Percentiles rank a stretch among this genome's conserved stretches.
phyloP scores from a whole-genome alignment of 2,113 vertebrate genomes.

The Polyodon spathula region DNA sequence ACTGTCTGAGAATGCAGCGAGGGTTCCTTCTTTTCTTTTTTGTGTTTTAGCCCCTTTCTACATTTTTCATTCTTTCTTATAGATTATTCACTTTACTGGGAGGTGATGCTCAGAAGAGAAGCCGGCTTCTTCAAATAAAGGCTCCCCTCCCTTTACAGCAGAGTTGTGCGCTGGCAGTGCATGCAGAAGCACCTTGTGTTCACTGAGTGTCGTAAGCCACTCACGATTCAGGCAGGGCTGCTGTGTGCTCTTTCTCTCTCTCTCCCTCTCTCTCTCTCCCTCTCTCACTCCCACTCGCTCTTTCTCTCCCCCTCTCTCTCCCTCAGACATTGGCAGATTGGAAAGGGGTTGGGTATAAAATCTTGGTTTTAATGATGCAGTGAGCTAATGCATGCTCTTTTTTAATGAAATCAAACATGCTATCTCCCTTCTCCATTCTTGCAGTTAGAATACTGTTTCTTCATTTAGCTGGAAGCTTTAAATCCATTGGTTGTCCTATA shows the following conservation, averaged over 20 bases:
- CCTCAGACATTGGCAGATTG: conserved; percentile 80
- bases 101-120: conserved; percentile 59
- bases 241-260: conserved; percentile 45
- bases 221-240: conserved; percentile 79
- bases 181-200: conserved; percentile 91
- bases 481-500: conserved; percentile 8
- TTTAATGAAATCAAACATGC: conserved; percentile 70
- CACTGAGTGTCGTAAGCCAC: conserved; percentile 98
- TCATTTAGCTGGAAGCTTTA: conserved; percentile 23
- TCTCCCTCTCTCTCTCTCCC: conserved; percentile 38
- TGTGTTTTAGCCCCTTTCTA: conserved; percentile 74
- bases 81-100: conserved; percentile 71
- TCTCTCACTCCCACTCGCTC: conserved; percentile 31
- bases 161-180: conserved; percentile 74
- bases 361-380: conserved; percentile 68
- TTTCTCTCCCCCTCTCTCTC: conserved; percentile 45
- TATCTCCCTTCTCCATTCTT: conserved; percentile 47
- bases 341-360: conserved; percentile 80
- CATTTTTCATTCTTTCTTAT: conserved; percentile 66
- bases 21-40: conserved; percentile 33
- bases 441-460: conserved; percentile 36
- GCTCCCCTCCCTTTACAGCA: conserved; percentile 74
- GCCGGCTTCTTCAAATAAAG: conserved; percentile 53
- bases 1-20: conserved; percentile 57
- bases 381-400: conserved; percentile 60